phyloP scores from a whole-genome alignment of 2,888 invertebrate genomes.

The Phyto melanocephala region DNA sequence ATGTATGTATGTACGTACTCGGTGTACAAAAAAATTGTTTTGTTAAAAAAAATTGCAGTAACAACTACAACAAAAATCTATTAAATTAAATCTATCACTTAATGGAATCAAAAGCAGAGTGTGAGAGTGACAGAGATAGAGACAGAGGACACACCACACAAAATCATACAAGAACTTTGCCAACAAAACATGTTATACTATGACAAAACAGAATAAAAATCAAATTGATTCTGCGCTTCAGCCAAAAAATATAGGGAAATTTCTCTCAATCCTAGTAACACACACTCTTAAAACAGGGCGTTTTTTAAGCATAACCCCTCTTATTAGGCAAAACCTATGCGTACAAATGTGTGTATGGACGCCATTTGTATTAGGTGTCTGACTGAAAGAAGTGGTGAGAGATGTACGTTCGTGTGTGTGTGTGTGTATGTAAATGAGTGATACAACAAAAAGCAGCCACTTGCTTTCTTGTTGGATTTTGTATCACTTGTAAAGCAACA shows the following conservation, averaged over 20 bases:
- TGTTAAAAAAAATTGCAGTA: slow-evolving; percentile 47
- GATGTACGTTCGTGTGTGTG: neutral
- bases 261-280: slow-evolving; percentile 11
- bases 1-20: no score
- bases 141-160: neutral
- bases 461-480: slow-evolving; percentile 28
- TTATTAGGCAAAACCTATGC: neutral
- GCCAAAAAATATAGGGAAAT: slow-evolving; percentile 64
- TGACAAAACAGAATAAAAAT: neutral
- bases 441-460: no score
- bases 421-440: no score
- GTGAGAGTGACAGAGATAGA: slow-evolving; percentile 38
- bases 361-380: slow-evolving; percentile 45
- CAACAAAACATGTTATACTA: neutral
- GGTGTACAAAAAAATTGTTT: no score
- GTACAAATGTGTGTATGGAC: neutral
- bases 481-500: slow-evolving; percentile 55
- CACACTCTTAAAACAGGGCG: slow-evolving; percentile 40
- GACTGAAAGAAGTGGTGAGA: neutral
- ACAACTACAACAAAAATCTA: slow-evolving; percentile 54
- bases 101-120: slow-evolving; percentile 47
- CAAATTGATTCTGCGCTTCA: slow-evolving; percentile 28
- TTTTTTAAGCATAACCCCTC: slow-evolving; percentile 21
- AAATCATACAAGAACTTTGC: neutral
- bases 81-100: slow-evolving; percentile 64